Evolutionary conservation across 2,113 vertebrate species (phyloP), one percentile per base, ranked within the genome.

Genomic region (Panthera uncia): DNA sequence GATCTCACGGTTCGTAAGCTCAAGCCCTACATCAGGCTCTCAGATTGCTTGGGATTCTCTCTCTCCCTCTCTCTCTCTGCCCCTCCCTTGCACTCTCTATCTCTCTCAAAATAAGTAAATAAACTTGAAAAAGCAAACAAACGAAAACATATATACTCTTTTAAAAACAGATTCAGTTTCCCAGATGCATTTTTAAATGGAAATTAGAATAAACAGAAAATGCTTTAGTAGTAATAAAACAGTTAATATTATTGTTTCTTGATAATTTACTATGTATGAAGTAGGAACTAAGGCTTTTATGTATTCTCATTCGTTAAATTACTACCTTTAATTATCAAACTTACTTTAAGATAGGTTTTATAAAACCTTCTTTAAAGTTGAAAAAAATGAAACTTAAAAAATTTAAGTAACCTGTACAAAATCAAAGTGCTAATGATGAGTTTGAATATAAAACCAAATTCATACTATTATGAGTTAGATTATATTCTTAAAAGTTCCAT

Each of bases 261-360:
- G 1, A 78, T 82, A 68, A 84, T 68, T 80, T 84, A 55, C 14
- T 68, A 14, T 50, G 1, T n/a, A 16, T 63, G 41, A 81, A 86
- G 36, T 18, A 76, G 25, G 2, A 50, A 57, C 33, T 63, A 84
- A 83, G 4, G 6, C 10, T 79, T 84, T 84, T 80, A 29, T 36
- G 50, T 41, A 48, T 0, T 63, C 5, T 36, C 89, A 1, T 13
- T 41, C 18, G 88, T 45, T 91, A 82, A 88, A 79, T 82, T 83
- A 73, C 8, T n/a, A 57, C 12, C 14, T 91, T 82, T 79, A 93
- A 74, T 55, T 36, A 73, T 68, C 18, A 48, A 3, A 1, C 7
- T 89, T 23, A 87, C 13, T 83, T 94, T 94, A 89, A 83, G n/a
- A 25, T 61, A 68, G 31, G 12, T 88, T 66, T 91, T 84, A 84